Evolutionary conservation across 1,140 invertebrate species (phyloP).

Genomic region (Caenorhabditis brenneri): DNA sequence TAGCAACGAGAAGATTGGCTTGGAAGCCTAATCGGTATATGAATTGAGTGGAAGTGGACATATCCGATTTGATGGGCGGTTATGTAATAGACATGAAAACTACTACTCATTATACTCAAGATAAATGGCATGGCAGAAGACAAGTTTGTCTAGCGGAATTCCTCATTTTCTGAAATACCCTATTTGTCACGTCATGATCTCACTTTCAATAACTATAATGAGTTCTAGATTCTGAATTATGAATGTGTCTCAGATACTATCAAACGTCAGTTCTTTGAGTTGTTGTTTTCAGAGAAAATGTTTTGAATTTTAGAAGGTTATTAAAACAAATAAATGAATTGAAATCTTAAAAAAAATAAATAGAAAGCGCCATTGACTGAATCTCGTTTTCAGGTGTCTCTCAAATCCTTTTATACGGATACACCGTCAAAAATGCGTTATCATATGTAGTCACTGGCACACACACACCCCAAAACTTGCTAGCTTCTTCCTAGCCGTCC

Average conservation of each 20-base stretch:
- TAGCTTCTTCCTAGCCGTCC: not conserved
- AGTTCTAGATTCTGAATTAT: not conserved
- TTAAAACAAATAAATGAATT: not conserved
- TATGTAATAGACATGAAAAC: slow-evolving; percentile 11
- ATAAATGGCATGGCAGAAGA: slow-evolving; percentile 22
- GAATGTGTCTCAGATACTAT: too few species aligned
- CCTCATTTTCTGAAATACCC: not conserved
- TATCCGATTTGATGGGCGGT: slow-evolving; percentile 21
- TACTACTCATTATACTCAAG: slow-evolving; percentile 26
- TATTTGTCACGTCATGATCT: not conserved
- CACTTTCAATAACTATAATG: not conserved
- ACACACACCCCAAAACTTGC: slow-evolving; percentile 21
- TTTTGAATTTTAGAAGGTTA: not conserved
- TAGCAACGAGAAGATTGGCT: not conserved
- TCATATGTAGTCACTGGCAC: slow-evolving; percentile 8
- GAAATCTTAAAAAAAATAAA: not conserved
- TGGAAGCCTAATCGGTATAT: not conserved
- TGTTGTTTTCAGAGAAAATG: too few species aligned
- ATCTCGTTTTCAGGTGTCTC: slow-evolving; percentile 19
- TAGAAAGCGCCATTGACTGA: not conserved
- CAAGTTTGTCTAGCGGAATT: not conserved
- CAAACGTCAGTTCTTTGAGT: too few species aligned
- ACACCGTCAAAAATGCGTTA: slow-evolving; percentile 23
- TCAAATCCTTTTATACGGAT: slow-evolving; percentile 2
- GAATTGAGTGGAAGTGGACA: slow-evolving; percentile 8